These are phyloP conservation scores for Volucella zonaria DNA, from an alignment of 2,888 invertebrate genomes.

Conservation along the genomic window DNA sequence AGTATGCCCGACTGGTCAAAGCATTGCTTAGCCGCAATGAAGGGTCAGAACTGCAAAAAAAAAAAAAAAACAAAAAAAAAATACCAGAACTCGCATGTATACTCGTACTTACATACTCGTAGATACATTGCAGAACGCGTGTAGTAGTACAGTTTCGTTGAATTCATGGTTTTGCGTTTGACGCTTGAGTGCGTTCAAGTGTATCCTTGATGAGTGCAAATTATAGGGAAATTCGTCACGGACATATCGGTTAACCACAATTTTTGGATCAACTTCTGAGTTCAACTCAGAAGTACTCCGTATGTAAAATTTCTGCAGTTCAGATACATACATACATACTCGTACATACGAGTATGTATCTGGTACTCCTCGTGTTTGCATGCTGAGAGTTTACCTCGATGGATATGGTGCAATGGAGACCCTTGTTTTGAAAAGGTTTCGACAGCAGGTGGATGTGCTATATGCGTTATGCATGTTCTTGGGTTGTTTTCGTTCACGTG, in stretches of 20 bases:
- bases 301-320: too few species aligned
- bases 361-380: neutral
- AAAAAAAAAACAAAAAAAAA: too few species aligned
- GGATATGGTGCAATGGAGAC: slow-evolving; percentile 33
- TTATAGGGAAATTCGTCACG: slow-evolving; percentile 71
- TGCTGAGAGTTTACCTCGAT: slow-evolving; percentile 10
- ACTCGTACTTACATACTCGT: too few species aligned
- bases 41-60: slow-evolving; percentile 40
- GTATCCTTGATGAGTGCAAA: slow-evolving; percentile 69
- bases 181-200: slow-evolving; percentile 62
- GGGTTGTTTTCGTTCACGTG: slow-evolving; percentile 38
- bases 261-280: slow-evolving; percentile 49
- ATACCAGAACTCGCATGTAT: too few species aligned
- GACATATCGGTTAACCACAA: slow-evolving; percentile 73
- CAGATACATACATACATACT: too few species aligned
- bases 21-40: neutral
- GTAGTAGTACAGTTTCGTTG: slow-evolving; percentile 44
- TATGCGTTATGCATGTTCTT: slow-evolving; percentile 37
- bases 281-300: slow-evolving; percentile 39
- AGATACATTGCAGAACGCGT: slow-evolving; percentile 40
- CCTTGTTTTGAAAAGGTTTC: slow-evolving; percentile 20
- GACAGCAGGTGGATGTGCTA: slow-evolving; percentile 52
- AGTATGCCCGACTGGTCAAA: slow-evolving; percentile 13
- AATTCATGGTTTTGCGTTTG: slow-evolving; percentile 64
- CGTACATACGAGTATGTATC: neutral